These are phyloP conservation scores for Chiroxiphia lanceolata DNA, from an alignment of 2,797 vertebrate genomes.

Conservation along the genomic window DNA sequence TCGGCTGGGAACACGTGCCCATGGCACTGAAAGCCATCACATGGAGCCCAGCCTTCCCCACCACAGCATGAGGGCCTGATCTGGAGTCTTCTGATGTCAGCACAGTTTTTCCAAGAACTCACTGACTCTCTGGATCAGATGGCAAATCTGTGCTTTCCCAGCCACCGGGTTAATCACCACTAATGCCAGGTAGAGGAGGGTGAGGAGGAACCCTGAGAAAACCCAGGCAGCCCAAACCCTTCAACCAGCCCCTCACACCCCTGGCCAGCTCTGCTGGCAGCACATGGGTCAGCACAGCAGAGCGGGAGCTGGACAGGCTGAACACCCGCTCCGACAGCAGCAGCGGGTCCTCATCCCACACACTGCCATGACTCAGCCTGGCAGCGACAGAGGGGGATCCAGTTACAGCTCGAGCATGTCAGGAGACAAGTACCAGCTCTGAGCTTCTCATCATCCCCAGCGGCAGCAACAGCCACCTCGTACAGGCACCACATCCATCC, in stretches of 20 bases:
- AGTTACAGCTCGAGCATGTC: background rate
- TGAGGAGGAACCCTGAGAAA: background rate
- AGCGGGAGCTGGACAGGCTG: fast-evolving
- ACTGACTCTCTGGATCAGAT: background rate
- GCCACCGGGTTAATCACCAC: fast-evolving
- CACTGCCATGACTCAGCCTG: background rate
- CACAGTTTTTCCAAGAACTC: background rate
- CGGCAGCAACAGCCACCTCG: background rate
- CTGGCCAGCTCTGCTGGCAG: fast-evolving
- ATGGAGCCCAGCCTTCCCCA: fast-evolving
- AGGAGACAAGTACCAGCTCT: background rate
- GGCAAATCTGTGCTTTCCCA: background rate
- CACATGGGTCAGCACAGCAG: fast-evolving
- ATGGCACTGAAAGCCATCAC: fast-evolving
- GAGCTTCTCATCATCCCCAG: background rate
- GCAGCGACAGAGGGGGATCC: background rate
- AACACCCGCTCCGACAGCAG: fast-evolving
- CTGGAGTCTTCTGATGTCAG: background rate
- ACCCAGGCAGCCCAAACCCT: background rate
- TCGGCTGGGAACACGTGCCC: fast-evolving
- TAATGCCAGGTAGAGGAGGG: background rate
- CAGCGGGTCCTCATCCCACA: fast-evolving
- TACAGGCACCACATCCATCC: fast-evolving
- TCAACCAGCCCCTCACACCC: background rate
- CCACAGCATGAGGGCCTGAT: background rate